Conservation (phyloP, 1,140 invertebrate genomes). For the Musca domestica region DNA sequence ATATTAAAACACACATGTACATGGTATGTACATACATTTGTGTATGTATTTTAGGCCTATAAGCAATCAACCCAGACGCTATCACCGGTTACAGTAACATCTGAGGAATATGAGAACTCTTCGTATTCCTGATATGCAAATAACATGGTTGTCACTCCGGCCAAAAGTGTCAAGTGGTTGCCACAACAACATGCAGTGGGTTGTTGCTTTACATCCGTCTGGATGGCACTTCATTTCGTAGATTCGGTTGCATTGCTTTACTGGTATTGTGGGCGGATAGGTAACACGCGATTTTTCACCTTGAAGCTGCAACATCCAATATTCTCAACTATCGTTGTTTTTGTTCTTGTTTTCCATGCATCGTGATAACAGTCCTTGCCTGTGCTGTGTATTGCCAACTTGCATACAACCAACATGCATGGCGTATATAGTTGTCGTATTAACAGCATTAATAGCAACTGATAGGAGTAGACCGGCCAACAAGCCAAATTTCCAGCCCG, state of each 20-base stretch:
- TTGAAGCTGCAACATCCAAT: conserved; percentile 5
- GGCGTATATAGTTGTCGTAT: not conserved
- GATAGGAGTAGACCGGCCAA: conserved; percentile 1
- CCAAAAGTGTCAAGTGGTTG: conserved; percentile 14
- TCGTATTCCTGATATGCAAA: conserved; percentile 16
- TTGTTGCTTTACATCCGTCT: not conserved
- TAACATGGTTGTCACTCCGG: conserved; percentile 17
- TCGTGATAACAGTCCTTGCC: conserved; percentile 8
- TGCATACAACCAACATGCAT: too few relatives aligned
- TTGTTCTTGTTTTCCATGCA: not conserved
- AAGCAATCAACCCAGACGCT: not conserved
- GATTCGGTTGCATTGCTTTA: not conserved
- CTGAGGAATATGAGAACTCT: conserved; percentile 7
- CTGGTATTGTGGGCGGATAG: conserved; percentile 10
- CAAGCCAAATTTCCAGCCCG: too few relatives aligned
- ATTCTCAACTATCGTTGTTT: too few relatives aligned
- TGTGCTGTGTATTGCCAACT: conserved; percentile 4
- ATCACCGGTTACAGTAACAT: not conserved
- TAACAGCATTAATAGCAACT: conserved; percentile 11
- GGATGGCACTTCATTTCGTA: not conserved
- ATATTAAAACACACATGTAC: conserved; percentile 9
- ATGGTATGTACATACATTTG: not conserved
- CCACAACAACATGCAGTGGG: conserved; percentile 5
- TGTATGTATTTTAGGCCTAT: not conserved
- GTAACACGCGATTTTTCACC: conserved; percentile 15